Evolutionary conservation across 2,797 vertebrate genomes (phyloP).

Genomic region (Valencia hispanica): DNA sequence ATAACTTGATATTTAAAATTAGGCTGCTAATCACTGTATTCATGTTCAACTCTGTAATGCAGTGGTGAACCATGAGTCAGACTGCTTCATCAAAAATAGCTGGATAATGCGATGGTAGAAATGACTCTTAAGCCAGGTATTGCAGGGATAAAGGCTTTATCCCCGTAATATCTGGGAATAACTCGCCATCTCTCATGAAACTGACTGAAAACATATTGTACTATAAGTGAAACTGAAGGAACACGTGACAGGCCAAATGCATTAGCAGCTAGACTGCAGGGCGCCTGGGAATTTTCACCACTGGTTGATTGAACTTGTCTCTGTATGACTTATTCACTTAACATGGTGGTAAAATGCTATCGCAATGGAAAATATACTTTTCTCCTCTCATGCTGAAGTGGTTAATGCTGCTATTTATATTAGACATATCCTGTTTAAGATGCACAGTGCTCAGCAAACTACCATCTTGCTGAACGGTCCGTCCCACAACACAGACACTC

Average conservation of each 20-base stretch:
- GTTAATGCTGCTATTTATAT: not conserved
- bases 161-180: not conserved
- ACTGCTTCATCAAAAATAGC: not conserved
- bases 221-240: constrained; percentile 30
- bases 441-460: not conserved
- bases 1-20: not conserved
- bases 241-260: constrained; percentile 41
- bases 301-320: constrained; percentile 49
- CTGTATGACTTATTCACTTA: constrained; percentile 69
- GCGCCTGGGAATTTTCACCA: constrained; percentile 3
- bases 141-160: constrained; percentile 2
- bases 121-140: not conserved
- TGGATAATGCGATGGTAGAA: not conserved
- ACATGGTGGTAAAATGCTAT: constrained; percentile 38
- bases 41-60: not conserved
- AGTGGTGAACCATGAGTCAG: not conserved
- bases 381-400: constrained; percentile 11
- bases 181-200: constrained; percentile 10
- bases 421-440: not conserved
- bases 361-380: constrained; percentile 40
- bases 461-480: constrained; percentile 6
- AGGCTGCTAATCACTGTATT: not conserved
- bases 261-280: constrained; percentile 48
- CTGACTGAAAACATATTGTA: constrained; percentile 17
- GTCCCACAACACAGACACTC: constrained; percentile 12